Percentiles rank a stretch among this genome's conserved stretches.
Conservation (phyloP, 2,797 vertebrate genomes). For the Argya squamiceps region DNA sequence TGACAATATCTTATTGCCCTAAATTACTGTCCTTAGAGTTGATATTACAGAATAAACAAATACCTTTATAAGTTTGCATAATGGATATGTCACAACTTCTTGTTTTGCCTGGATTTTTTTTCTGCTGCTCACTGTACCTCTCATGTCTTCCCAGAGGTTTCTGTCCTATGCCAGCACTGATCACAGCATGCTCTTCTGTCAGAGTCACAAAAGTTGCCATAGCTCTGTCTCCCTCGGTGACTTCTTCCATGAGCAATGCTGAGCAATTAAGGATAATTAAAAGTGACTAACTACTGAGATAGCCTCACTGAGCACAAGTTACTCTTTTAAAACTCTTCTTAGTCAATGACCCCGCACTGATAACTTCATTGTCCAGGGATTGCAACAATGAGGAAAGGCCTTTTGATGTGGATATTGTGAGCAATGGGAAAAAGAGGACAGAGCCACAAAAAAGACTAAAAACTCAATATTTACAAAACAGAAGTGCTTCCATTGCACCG, state of each 20-base stretch:
- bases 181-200: not conserved
- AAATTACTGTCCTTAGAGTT: not conserved
- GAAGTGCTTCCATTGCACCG: not conserved
- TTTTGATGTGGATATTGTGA: not conserved
- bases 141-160: accelerated
- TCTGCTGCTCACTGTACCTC: not conserved
- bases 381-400: not conserved
- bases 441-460: not conserved
- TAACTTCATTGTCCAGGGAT: not conserved
- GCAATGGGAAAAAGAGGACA: not conserved
- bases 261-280: not conserved
- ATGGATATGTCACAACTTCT: not conserved
- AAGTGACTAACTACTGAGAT: not conserved
- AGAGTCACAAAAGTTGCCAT: not conserved
- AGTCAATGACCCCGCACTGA: not conserved
- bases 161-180: not conserved
- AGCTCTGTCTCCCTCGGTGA: not conserved
- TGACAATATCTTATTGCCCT: not conserved
- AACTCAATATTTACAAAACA: not conserved
- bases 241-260: not conserved
- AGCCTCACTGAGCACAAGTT: not conserved
- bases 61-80: not conserved
- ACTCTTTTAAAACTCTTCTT: not conserved
- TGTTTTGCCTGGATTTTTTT: not conserved
- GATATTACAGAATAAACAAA: not conserved